These are phyloP conservation scores for Zaprionus bogoriensis DNA, from an alignment of 2,888 invertebrate genomes.

Conservation along the genomic window DNA sequence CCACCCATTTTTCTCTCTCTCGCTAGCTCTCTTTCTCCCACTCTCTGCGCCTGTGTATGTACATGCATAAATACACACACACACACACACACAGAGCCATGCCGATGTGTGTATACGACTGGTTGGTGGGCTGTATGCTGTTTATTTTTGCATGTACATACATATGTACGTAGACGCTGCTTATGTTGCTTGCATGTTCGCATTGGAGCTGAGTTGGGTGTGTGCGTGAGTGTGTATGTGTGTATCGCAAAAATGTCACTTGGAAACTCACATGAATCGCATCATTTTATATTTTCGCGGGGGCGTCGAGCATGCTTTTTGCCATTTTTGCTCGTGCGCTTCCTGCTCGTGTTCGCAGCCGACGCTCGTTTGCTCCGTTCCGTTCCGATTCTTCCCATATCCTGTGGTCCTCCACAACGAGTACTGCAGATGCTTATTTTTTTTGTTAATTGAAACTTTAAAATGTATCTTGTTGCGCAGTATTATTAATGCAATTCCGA, in stretches of 20 bases:
- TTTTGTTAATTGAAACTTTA: too few species aligned
- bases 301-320: constrained; percentile 51
- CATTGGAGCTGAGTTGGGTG: constrained; percentile 31
- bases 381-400: constrained; percentile 14
- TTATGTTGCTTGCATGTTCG: constrained; percentile 47
- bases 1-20: constrained; percentile 36
- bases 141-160: constrained; percentile 42
- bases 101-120: constrained; percentile 22
- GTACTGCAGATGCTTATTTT: too few species aligned
- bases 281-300: constrained; percentile 37
- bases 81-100: too few species aligned
- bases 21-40: constrained; percentile 4
- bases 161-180: constrained; percentile 28
- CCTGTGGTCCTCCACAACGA: too few species aligned
- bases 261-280: constrained; percentile 70
- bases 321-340: constrained; percentile 63
- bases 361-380: too few species aligned
- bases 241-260: constrained; percentile 67
- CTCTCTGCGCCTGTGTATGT: constrained; percentile 14
- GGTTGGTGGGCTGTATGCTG: constrained; percentile 47
- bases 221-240: constrained; percentile 43
- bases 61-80: neutral
- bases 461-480: too few species aligned
- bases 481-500: too few species aligned
- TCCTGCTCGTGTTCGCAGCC: constrained; percentile 55